Evolutionary conservation across 2,888 invertebrate genomes (phyloP).

Genomic region (Theretra japonica): DNA sequence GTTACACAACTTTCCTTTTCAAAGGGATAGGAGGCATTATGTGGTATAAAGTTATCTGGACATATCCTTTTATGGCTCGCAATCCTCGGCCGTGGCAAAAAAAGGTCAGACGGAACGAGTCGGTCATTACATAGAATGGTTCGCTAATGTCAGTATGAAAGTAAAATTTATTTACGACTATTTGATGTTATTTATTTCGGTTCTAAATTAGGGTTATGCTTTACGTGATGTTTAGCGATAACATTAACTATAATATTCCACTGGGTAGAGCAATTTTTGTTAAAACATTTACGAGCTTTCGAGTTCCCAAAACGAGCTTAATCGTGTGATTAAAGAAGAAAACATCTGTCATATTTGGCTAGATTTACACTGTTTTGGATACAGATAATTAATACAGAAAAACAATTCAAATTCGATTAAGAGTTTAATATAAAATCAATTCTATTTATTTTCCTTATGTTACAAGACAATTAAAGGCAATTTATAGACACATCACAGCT

Average conservation of each 20-base stretch:
- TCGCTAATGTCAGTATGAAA: slow-evolving; percentile 70
- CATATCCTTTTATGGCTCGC: slow-evolving; percentile 77
- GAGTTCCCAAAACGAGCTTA: neutral
- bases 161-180: slow-evolving; percentile 69
- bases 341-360: too few relatives aligned
- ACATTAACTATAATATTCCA: slow-evolving; percentile 5
- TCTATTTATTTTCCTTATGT: too few relatives aligned
- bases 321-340: neutral
- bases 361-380: too few relatives aligned
- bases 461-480: too few relatives aligned
- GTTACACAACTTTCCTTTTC: slow-evolving; percentile 80
- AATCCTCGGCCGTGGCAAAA: slow-evolving; percentile 69
- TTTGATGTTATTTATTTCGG: slow-evolving; percentile 40
- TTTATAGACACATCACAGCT: too few relatives aligned
- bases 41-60: slow-evolving; percentile 82
- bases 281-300: neutral
- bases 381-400: too few relatives aligned
- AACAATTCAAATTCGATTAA: too few relatives aligned
- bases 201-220: slow-evolving; percentile 35
- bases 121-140: slow-evolving; percentile 71
- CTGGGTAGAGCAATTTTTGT: neutral
- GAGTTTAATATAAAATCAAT: too few relatives aligned
- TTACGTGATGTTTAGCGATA: slow-evolving; percentile 15
- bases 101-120: slow-evolving; percentile 69
- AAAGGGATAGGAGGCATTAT: slow-evolving; percentile 77